phyloP scores from a whole-genome alignment of 2,113 vertebrate species.

The Leucoraja erinaceus region DNA sequence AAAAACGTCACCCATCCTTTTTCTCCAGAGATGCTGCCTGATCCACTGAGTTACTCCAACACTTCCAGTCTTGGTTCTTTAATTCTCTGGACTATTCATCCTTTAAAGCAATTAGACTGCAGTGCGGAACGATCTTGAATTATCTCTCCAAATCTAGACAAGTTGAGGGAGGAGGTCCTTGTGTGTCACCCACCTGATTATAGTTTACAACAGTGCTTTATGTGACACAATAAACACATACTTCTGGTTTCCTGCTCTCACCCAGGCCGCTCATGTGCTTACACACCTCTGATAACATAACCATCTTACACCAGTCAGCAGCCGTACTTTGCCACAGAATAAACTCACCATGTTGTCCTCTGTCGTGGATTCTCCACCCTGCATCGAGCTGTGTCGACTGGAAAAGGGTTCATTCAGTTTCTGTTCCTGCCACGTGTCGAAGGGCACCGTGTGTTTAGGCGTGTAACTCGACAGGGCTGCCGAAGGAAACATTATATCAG shows the following conservation, averaged over 20 bases:
- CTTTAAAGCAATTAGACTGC: background rate
- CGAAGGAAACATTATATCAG: background rate
- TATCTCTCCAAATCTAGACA: background rate
- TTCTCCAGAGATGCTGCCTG: too few species aligned
- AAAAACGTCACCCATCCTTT: too few species aligned
- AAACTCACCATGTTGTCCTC: constrained; percentile 77
- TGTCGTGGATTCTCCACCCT: constrained; percentile 43
- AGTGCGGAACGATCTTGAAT: background rate
- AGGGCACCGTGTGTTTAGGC: constrained; percentile 79
- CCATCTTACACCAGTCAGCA: too few species aligned
- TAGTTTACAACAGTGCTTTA: background rate
- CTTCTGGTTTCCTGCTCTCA: too few species aligned
- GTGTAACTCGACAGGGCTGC: constrained; percentile 82
- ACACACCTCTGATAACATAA: background rate
- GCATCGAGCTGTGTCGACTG: constrained; percentile 45
- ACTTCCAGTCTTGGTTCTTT: background rate
- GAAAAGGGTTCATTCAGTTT: constrained; percentile 55
- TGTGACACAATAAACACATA: background rate
- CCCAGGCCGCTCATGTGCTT: background rate
- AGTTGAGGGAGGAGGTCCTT: background rate
- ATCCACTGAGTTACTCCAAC: background rate
- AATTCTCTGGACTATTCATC: background rate
- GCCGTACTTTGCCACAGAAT: background rate
- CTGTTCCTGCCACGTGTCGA: constrained; percentile 80
- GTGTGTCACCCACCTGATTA: background rate